Evolutionary conservation across 1,140 invertebrate species (phyloP).

Genomic region (Megathymus violae): DNA sequence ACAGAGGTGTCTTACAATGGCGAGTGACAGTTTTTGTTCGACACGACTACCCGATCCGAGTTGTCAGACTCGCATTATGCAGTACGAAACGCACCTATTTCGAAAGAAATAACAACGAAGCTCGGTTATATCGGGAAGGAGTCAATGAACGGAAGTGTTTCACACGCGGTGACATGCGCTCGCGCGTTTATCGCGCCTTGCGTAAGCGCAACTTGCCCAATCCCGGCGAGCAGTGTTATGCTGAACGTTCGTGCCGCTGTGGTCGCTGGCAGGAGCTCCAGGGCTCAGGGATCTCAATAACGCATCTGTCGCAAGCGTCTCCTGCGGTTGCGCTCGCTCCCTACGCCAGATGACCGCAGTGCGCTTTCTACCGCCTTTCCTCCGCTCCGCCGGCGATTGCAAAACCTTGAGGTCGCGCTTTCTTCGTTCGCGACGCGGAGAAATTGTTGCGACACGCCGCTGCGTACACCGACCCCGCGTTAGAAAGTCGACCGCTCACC

Average conservation of each 20-base stretch:
- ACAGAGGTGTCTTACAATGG: too few species aligned
- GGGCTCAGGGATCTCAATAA: constrained; percentile 52
- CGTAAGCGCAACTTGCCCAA: constrained; percentile 75
- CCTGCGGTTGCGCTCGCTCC: constrained; percentile 43
- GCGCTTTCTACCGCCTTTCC: constrained; percentile 75
- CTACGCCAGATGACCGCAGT: constrained; percentile 41
- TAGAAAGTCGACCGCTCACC: constrained; percentile 82
- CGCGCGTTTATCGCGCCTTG: constrained; percentile 74
- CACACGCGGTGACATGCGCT: constrained; percentile 75
- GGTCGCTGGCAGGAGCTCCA: constrained; percentile 41
- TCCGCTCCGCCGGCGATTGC: constrained; percentile 65
- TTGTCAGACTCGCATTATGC: constrained; percentile 12
- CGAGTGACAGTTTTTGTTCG: constrained; percentile 42
- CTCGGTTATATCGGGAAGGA: constrained; percentile 75
- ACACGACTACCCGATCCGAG: constrained; percentile 24
- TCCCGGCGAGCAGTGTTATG: constrained; percentile 49
- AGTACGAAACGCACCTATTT: constrained; percentile 62
- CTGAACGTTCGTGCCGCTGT: constrained; percentile 50
- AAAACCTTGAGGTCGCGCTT: constrained; percentile 81
- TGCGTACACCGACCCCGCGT: constrained; percentile 80
- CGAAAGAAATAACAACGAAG: constrained; percentile 61
- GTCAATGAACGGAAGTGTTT: constrained; percentile 83
- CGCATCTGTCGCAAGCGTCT: constrained; percentile 51
- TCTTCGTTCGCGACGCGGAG: constrained; percentile 82
- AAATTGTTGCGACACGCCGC: constrained; percentile 81